Percentiles rank a stretch among this genome's conserved stretches.
These are phyloP conservation scores for Trichacis sp. DNA, from an alignment of 2,888 invertebrate species.

Conservation along the genomic window DNA sequence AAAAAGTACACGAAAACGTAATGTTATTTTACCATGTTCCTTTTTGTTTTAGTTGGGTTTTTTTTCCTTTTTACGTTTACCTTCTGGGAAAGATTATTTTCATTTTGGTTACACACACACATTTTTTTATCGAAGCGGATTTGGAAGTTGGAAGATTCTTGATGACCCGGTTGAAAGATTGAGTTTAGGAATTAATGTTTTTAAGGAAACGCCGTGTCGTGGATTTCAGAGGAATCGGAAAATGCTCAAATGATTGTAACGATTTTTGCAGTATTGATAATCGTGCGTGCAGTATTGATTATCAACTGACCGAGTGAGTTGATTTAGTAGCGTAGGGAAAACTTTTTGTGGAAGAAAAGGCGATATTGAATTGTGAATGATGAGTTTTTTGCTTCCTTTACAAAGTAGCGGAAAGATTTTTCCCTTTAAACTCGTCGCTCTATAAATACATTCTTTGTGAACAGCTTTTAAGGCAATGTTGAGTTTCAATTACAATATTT, in stretches of 20 bases:
- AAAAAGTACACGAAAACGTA: conserved; percentile 52
- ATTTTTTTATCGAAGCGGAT: not conserved
- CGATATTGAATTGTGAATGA: no score
- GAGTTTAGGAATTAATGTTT: no score
- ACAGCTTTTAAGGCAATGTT: no score
- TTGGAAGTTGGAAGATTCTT: no score
- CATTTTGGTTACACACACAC: conserved; percentile 52
- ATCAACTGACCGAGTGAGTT: conserved; percentile 28
- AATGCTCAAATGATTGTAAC: conserved; percentile 38
- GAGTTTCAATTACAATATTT: no score
- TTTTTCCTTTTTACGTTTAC: conserved; percentile 32
- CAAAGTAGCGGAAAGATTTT: no score
- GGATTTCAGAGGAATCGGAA: not conserved
- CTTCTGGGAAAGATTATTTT: conserved; percentile 13
- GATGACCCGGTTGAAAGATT: no score
- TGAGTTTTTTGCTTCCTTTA: no score
- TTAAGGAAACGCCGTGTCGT: not conserved
- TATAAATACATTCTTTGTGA: no score
- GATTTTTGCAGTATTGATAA: conserved; percentile 38
- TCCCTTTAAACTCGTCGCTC: no score
- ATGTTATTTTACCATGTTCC: conserved; percentile 33
- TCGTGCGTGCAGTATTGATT: conserved; percentile 30
- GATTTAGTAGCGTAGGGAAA: conserved; percentile 32
- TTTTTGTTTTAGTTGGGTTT: conserved; percentile 37
- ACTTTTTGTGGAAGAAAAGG: no score